Evolutionary conservation across 2,888 invertebrate genomes (phyloP).

Genomic region (Drosophila conformis): DNA sequence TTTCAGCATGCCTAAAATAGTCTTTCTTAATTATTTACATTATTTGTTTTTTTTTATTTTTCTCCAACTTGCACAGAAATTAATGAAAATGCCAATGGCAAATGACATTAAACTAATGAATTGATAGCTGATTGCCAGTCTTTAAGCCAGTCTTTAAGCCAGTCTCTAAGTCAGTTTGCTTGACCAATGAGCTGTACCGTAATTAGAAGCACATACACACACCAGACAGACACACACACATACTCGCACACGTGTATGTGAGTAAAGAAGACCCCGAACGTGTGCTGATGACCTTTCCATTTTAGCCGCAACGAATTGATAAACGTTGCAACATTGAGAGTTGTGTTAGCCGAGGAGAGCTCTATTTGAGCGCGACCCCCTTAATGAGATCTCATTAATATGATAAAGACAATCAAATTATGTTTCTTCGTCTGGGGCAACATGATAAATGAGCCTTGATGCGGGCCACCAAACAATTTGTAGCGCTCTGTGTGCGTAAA

Average conservation of each 20-base stretch:
- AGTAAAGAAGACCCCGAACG: conserved; percentile 1
- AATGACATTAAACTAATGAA: conserved; percentile 50
- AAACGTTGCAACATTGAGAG: conserved; percentile 23
- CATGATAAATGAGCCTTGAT: conserved; percentile 52
- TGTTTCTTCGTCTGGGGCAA: conserved; percentile 12
- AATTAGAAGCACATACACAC: conserved; percentile 30
- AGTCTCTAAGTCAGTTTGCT: conserved; percentile 6
- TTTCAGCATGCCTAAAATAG: not conserved
- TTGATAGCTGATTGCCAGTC: conserved; percentile 58
- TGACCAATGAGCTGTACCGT: conserved; percentile 32
- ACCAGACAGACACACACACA: not conserved
- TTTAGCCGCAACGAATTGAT: conserved; percentile 30
- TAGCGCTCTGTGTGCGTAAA: conserved; percentile 1
- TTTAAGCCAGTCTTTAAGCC: not conserved
- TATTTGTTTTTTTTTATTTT: not conserved
- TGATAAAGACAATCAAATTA: conserved; percentile 55
- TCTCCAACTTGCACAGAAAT: conserved; percentile 29
- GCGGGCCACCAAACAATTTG: conserved; percentile 36
- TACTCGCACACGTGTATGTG: not conserved
- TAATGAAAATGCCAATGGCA: conserved; percentile 68
- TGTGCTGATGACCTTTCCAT: conserved; percentile 18
- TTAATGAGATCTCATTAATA: conserved; percentile 69
- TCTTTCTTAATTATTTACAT: not conserved
- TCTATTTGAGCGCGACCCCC: conserved; percentile 42
- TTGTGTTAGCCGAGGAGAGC: not conserved